Evolutionary conservation across 2,113 vertebrate species (phyloP), one percentile per base, ranked within the genome.

Genomic region (Dendropsophus ebraccatus): DNA sequence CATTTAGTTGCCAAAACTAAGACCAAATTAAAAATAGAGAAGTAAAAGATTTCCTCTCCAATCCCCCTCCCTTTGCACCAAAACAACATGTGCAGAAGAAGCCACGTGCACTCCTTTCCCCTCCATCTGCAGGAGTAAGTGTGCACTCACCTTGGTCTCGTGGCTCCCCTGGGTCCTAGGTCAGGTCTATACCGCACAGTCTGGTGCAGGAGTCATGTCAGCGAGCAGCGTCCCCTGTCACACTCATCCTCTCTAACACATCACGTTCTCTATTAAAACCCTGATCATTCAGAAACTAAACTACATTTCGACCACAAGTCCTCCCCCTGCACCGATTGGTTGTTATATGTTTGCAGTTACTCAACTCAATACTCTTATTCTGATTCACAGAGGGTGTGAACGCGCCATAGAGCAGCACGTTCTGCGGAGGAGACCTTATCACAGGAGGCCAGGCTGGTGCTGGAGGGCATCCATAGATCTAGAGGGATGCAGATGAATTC

Each of bases 381-480:
- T 78, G 75, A 78, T 78, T 78, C 75, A 78, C 41, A 23, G 13
- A 21, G 11, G 54, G 8, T 78, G 17, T 78, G 49, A 67, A 67
- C 14, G 30, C 1, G 19, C 0, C 19, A 23, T n/a, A 8, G 56
- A 58, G 25, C 58, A 62, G 58, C 58, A 62, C 3, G 58, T 62
- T 62, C n/a, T 11, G 58, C 23, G 13, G 8, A n/a, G 56, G 13
- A 1, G 21, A 62, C 54, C 54, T 58, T 23, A 58, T 58, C 54
- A 62, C 58, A 25, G 21, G n/a, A 58, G 23, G 9, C n/a, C 13
- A 50, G 13, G 1, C 49, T 54, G 19, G 54, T 4, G 17, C 54
- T 5, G 5, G 54, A 21, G 8, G 54, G 2, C 2, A 13, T 50
- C 49, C 2, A 50, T 12, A 54, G 4, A 54, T 19, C 19, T 19